Base-by-base conservation (phyloP, 2,888 invertebrate species). In the Aspidapion aeneum region DNA sequence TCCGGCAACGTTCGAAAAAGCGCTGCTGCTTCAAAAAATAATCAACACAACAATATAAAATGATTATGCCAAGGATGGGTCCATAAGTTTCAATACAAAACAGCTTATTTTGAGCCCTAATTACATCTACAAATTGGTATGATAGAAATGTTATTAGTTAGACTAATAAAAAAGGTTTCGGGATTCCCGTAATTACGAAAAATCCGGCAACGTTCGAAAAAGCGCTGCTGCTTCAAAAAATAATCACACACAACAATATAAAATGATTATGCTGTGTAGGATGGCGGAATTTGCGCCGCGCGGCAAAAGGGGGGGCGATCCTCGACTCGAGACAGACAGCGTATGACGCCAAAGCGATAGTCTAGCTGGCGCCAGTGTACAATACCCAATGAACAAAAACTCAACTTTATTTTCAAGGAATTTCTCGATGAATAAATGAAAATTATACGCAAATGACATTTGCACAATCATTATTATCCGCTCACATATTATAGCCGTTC, bases 291-390 rank as follows among this genome's bases (percentile, higher is more conserved):
- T 71, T 70, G 71, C 59, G n/a, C n/a, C n/a, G 76, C 73, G 74
- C 75, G 75, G 71, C 69, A 71, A 70, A 69, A 72, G 73, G n/a
- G 72, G 74, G 71, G 35, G 58, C 22, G 9, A 58, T 21, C 7
- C 54, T 70, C 72, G 70, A 72, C 74, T 74, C 70, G 73, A 70
- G 72, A 75, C 75, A 79, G 78, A 77, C 78, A 78, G 79, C 77
- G 76, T 79, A 78, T 80, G 80, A 80, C 80, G 80, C 80, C 80
- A 80, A 77, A 76, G 78, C 75, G 77, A 79, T 79, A 80, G 80
- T 80, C 80, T 74, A 69, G 75, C 72, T 78, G 79, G 80, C 80
- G 80, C 80, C 80, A 78, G 74, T 72, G 61, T 19, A 19, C 17
- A 52, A 52, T 18, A 17, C 52, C 52, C 52, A n/a, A 9, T 48